Evolutionary conservation across 2,888 invertebrate genomes (phyloP), one percentile per base, ranked within the genome.

Genomic region (Melikaiella ostensackeni): DNA sequence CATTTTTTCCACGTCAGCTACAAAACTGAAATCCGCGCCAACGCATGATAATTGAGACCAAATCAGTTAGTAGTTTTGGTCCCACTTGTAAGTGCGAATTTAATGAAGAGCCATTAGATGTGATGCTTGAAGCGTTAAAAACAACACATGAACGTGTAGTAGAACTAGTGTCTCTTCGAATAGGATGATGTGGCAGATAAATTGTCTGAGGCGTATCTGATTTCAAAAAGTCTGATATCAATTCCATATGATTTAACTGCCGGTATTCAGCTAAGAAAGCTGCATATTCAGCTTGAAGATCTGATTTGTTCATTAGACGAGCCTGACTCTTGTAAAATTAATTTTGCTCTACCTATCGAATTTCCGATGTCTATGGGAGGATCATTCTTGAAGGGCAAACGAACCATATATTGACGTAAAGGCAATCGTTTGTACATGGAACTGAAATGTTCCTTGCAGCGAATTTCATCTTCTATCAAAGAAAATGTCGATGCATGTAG

Each of bases 101-200:
- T 8, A 76, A 50, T 0, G 76, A 74, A 6, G 77, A 74, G 30
- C 74, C 66, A 59, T 76, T 77, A 4, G 76, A 64, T 27, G 76
- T 76, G 33, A 21, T 19, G n/a, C 55, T 55, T 16, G 76, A 76
- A 1, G 79, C 79, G 30, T 76, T 76, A 63, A 78, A 78, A 2
- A 79, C 79, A 2, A 76, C 79, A 19, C 76, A 30, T 8, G 74
- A 35, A 2, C 35, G 46, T 9, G 78, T 73, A 6, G 78, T 78
- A 9, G 50, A 30, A 33, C 78, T 78, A 21, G 57, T 63, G 7
- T 75, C 70, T 33, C 73, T 46, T 13, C 75, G 1, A 13, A 78
- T 46, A 9, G 70, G n/a, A 33, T 78, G 75, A 70, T 75, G 78
- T 6, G 78, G 78, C 1, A 78, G n/a, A 59, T 66, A 75, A 0